Evolutionary conservation across 30 jellyfish, hydroid and myxozoan genomes (phyloP).

Genomic region (Aurelia aurita): DNA sequence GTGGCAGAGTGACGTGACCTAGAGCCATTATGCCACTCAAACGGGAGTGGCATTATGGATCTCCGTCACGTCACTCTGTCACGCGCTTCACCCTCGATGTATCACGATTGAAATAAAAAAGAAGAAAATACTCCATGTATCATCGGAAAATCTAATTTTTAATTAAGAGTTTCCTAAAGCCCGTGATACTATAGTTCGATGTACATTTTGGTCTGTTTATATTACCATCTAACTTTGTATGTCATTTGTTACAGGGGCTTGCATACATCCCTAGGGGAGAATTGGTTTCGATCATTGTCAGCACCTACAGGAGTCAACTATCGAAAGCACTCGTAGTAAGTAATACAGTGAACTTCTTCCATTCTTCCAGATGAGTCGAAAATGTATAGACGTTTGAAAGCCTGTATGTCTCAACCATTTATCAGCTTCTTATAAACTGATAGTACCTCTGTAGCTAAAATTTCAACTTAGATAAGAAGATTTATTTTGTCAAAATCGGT

Average conservation of each 20-base stretch:
- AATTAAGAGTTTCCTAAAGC: too few species aligned
- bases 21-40: too few species aligned
- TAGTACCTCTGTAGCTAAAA: too few species aligned
- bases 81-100: too few species aligned
- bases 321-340: conserved; percentile 95
- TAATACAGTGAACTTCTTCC: background rate
- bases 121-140: too few species aligned
- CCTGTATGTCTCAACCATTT: background rate
- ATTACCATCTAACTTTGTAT: background rate
- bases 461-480: too few species aligned
- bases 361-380: background rate
- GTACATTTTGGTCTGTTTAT: background rate
- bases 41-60: too few species aligned
- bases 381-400: background rate
- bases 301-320: conserved; percentile 78
- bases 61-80: too few species aligned
- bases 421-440: background rate
- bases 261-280: conserved; percentile 96
- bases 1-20: too few species aligned
- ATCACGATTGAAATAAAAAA: too few species aligned
- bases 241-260: conserved; percentile 66
- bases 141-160: too few species aligned
- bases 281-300: conserved; percentile 84
- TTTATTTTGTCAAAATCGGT: too few species aligned
- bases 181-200: background rate